Evolutionary conservation across 2,888 invertebrate species (phyloP).

Genomic region (Amitus sp.): DNA sequence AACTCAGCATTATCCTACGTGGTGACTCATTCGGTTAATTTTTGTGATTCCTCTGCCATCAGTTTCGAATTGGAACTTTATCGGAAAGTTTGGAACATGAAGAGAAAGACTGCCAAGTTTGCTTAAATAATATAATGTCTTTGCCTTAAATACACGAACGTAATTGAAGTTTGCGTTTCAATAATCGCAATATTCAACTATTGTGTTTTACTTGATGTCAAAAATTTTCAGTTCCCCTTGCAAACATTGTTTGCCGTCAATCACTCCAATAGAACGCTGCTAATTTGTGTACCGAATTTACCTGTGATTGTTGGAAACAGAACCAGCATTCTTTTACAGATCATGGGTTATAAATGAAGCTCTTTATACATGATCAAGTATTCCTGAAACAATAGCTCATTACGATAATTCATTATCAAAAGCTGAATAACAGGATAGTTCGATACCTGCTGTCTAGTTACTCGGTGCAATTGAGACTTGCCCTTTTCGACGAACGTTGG

Average conservation of each 20-base stretch:
- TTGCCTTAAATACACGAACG: no score
- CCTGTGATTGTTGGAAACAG: no score
- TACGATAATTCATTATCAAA: no score
- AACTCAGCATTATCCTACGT: constrained; percentile 37
- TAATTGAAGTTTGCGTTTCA: no score
- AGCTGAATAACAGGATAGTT: constrained; percentile 32
- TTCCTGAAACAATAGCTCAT: constrained; percentile 35
- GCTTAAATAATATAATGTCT: no score
- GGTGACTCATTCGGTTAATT: constrained; percentile 29
- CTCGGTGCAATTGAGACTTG: constrained; percentile 22
- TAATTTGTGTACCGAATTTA: no score
- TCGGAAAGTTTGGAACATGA: constrained; percentile 33
- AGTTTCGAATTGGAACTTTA: constrained; percentile 32
- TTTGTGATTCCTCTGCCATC: constrained; percentile 18
- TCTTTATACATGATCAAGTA: constrained; percentile 28
- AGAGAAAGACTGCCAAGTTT: constrained; percentile 19
- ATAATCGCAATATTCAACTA: no score
- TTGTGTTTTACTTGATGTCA: no score
- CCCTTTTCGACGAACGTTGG: constrained; percentile 25
- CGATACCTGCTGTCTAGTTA: constrained; percentile 27
- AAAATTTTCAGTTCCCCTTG: no score
- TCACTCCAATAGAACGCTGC: no score
- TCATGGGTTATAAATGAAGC: constrained; percentile 27
- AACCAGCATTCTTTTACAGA: constrained; percentile 5
- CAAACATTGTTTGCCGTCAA: no score